Conservation (phyloP, 2,797 vertebrate genomes). For the Phalanger gymnotis region DNA sequence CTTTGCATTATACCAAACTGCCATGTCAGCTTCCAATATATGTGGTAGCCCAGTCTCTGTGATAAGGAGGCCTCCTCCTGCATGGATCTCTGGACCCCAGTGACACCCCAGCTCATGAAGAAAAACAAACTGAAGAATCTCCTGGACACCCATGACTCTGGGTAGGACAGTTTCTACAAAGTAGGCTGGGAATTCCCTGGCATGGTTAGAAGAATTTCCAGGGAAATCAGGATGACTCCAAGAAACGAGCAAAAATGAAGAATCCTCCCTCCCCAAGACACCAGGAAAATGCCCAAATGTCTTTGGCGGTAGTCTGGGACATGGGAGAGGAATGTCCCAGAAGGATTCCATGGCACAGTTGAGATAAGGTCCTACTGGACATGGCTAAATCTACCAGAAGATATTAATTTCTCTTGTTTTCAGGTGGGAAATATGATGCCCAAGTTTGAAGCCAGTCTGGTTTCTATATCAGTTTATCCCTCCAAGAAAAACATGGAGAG, state of each 20-base stretch:
- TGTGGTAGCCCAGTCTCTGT: neutral
- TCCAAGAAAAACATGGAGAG: neutral
- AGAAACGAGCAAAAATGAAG: constrained; percentile 55
- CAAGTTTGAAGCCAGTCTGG: neutral
- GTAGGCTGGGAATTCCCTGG: constrained; percentile 52
- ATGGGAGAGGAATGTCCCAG: neutral
- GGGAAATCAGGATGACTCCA: constrained; percentile 52
- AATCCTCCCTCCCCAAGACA: constrained; percentile 40
- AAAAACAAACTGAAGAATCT: neutral
- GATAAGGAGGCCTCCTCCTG: neutral
- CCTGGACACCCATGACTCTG: no score
- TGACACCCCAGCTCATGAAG: neutral
- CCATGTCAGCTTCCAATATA: neutral
- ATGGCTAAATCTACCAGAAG: neutral
- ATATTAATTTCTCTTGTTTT: neutral
- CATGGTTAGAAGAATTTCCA: constrained; percentile 21
- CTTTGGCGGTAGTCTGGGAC: constrained; percentile 24
- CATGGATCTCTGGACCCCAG: neutral
- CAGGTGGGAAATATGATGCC: neutral
- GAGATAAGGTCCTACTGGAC: neutral
- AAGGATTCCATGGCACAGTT: constrained; percentile 9
- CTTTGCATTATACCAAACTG: neutral
- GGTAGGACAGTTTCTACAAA: neutral
- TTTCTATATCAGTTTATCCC: neutral
- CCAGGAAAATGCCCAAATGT: constrained; percentile 65